Base-by-base conservation (phyloP, 2,113 vertebrate genomes). In the Thalassoma bifasciatum region DNA sequence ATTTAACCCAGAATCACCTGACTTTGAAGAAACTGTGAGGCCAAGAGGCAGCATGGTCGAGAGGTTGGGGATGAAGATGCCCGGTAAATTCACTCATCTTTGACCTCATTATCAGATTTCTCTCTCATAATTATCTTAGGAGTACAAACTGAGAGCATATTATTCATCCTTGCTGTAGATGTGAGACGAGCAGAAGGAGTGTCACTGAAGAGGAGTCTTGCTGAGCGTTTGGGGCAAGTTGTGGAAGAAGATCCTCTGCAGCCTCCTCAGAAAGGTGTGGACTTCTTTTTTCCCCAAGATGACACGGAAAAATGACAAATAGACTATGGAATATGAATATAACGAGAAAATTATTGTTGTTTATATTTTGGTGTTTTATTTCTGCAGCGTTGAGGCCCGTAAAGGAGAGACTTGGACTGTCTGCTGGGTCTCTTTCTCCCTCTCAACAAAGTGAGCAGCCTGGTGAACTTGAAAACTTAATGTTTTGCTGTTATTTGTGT, bases 161-260 rank as follows among this genome's bases (percentile, higher is more conserved):
- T 16, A 22, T 10, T 24, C 68, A 14, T 68, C 1, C 8, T 69
- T 40, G 60, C 60, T 87, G 53, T 56, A 93, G 91, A 90, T 66
- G 2, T 63, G 69, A 90, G 57, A 59, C 66, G 53, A 6, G 90
- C 89, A 26, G 88, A 56, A 3, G 89, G 89, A 4, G 38, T 89
- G 23, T 81, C 88, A 0, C 64, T 96, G 21, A 97, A 94, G 56
- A 93, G 93, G 37, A 94, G 92, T 79, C 92, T 98, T 34, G 92
- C 93, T 3, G 94, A 96, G 38, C 96, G 97, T 78, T 94, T 99
- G 52, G 97, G 97, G 3, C 93, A 89, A 86, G 94, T 94, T 75
- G 60, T 95, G 14, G 93, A 94, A 46, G 91, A 91, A 38, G 77
- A 81, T 0, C 0, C 79, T 12, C 88, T 92, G 3, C 81, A 72